Evolutionary conservation across 2,113 vertebrate genomes (phyloP), one percentile per base, ranked within the genome.

Genomic region (Hypomesus transpacificus): DNA sequence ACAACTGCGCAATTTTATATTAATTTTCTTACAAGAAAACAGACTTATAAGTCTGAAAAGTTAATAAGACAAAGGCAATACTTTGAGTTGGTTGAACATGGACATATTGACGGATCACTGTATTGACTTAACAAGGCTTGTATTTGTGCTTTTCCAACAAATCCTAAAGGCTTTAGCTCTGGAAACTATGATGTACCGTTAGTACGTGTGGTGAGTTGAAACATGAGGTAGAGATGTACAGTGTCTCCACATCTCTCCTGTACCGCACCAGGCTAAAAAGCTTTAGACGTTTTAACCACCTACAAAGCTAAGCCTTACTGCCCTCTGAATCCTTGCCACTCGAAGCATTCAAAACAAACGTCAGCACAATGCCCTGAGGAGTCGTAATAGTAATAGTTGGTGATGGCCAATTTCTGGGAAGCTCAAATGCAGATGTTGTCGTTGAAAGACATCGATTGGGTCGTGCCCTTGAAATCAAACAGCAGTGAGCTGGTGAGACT

Each of bases 91-190:
- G 74, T 70, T 67, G 18, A 31, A 22, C 58, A 77, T 63, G 3
- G 24, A 72, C 69, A 22, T 73, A 39, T 70, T 77, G 34, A 77
- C 13, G 70, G 39, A 74, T 67, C 6, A 18, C 69, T 66, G 75
- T 5, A 70, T 65, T 74, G 13, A 71, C 63, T 65, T 74, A 71
- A 68, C 26, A 46, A 64, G 14, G 54, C 52, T 81, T 28, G 17
- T 6, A 69, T 73, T 83, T 89, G 86, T 90, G 89, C 88, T 90
- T 89, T 66, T 82, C 28, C 71, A 3, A 52, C 62, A 69, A 77
- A 60, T 52, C 57, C 7, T 50, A 65, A 66, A 63, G 16, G 31
- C 69, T 77, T 78, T 69, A 72, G 53, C 56, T 71, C 78, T 61
- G 71, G 52, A 66, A 0, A 60, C 53, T 54, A 20, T 69, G 22